These are phyloP conservation scores for Bos javanicus DNA, from an alignment of 2,113 vertebrate species.

Conservation along the genomic window DNA sequence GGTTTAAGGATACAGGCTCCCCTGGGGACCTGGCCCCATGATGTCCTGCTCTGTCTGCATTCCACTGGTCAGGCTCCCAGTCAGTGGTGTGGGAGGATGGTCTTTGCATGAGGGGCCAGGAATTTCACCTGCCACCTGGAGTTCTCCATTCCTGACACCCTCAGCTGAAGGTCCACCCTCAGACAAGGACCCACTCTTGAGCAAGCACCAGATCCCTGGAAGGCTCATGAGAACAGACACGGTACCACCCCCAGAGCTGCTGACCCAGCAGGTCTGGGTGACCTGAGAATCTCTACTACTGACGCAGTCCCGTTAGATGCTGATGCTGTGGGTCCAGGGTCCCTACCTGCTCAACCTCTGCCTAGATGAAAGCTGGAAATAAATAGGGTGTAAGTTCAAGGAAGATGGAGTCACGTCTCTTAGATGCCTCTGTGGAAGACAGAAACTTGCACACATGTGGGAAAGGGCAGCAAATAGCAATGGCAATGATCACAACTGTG, in stretches of 20 bases:
- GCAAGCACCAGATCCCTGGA: background rate
- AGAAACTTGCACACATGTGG: background rate
- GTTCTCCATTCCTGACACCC: background rate
- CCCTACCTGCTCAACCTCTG: background rate
- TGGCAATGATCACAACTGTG: background rate
- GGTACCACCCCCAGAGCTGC: background rate
- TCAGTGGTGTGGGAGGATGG: background rate
- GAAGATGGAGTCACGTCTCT: background rate
- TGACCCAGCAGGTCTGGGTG: background rate
- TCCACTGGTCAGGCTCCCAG: background rate
- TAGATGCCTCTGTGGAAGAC: background rate
- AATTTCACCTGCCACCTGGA: background rate
- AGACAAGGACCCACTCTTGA: background rate
- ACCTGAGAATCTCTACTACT: background rate
- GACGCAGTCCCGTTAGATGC: background rate
- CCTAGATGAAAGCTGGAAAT: background rate
- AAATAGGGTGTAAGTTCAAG: background rate
- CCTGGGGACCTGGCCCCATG: background rate
- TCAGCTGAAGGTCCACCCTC: background rate
- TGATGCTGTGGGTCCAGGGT: background rate
- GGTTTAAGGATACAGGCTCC: background rate
- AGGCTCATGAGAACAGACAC: background rate
- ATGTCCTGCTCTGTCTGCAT: background rate
- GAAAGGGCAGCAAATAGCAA: background rate
- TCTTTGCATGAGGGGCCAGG: background rate